Evolutionary conservation across 2,888 invertebrate genomes (phyloP).

Genomic region (Cyclophora albipunctata): DNA sequence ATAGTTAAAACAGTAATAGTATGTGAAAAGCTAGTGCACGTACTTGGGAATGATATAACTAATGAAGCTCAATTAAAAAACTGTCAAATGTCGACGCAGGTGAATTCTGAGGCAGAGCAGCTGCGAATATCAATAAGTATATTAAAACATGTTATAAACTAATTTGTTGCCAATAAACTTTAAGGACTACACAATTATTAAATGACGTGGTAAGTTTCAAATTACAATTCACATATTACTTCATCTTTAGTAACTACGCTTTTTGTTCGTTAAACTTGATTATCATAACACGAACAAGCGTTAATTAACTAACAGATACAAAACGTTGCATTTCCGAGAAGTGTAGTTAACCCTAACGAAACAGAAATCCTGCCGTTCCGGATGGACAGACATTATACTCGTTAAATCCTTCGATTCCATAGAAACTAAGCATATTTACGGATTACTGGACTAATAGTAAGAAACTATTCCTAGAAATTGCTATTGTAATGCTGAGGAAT

Average conservation of each 20-base stretch:
- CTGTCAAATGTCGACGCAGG: constrained; percentile 63
- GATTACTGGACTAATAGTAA: constrained; percentile 4
- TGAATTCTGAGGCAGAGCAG: constrained; percentile 35
- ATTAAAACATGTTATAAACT: no score
- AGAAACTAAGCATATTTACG: constrained; percentile 10
- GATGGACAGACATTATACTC: constrained; percentile 6
- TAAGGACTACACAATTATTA: constrained; percentile 5
- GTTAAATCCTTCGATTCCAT: constrained; percentile 5
- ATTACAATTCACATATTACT: constrained; percentile 7
- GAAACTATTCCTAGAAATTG: constrained; percentile 6
- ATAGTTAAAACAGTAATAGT: no score
- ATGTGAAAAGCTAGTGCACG: no score
- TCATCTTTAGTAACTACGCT: constrained; percentile 4
- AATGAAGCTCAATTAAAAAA: constrained; percentile 13
- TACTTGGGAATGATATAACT: no score
- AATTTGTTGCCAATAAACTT: no score
- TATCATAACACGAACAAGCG: constrained; percentile 1
- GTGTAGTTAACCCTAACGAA: constrained; percentile 15
- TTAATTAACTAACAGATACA: constrained; percentile 4
- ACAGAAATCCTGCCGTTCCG: constrained; percentile 10
- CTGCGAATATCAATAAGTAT: constrained; percentile 24
- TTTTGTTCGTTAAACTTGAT: constrained; percentile 1
- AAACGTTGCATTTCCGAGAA: constrained; percentile 19
- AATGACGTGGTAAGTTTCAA: constrained; percentile 19
- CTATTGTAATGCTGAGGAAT: background rate